phyloP scores from a whole-genome alignment of 2,888 invertebrate genomes.

The Dryomyza anilis region DNA sequence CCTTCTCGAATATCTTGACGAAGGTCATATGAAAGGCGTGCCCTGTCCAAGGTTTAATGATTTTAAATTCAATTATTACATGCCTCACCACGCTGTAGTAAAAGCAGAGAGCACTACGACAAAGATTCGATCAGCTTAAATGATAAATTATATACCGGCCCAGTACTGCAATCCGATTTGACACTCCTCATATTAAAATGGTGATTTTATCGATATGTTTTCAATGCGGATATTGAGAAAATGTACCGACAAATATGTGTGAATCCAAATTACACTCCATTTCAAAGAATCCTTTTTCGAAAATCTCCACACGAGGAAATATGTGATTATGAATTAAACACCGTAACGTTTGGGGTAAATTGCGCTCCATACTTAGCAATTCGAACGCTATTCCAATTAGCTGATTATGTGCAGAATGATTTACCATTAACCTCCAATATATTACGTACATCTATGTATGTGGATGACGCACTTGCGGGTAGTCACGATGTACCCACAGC shows the following conservation, averaged over 20 bases:
- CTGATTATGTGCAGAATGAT: conserved; percentile 33
- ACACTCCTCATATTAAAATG: not conserved
- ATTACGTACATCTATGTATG: conserved; percentile 32
- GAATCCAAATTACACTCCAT: not conserved
- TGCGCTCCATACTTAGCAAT: conserved; percentile 35
- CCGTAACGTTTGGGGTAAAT: too few species aligned
- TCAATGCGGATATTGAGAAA: not conserved
- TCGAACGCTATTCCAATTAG: conserved; percentile 32
- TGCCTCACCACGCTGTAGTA: too few species aligned
- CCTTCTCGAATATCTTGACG: too few species aligned
- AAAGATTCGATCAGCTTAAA: too few species aligned
- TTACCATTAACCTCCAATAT: conserved; percentile 31
- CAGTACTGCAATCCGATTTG: not conserved
- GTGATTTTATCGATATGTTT: not conserved
- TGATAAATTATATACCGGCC: not conserved
- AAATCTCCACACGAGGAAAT: not conserved
- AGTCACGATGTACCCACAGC: not conserved
- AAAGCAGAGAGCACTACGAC: too few species aligned
- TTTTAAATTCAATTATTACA: too few species aligned
- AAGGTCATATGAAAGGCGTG: too few species aligned
- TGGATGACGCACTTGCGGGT: conserved; percentile 30
- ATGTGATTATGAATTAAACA: conserved; percentile 22
- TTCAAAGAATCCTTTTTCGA: not conserved
- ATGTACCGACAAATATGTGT: not conserved
- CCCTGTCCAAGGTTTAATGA: too few species aligned